A percentile compares a stretch with the other conserved stretches of the same genome.
Conservation (phyloP, 2,888 invertebrate genomes). For the Spilosoma lubricipeda region DNA sequence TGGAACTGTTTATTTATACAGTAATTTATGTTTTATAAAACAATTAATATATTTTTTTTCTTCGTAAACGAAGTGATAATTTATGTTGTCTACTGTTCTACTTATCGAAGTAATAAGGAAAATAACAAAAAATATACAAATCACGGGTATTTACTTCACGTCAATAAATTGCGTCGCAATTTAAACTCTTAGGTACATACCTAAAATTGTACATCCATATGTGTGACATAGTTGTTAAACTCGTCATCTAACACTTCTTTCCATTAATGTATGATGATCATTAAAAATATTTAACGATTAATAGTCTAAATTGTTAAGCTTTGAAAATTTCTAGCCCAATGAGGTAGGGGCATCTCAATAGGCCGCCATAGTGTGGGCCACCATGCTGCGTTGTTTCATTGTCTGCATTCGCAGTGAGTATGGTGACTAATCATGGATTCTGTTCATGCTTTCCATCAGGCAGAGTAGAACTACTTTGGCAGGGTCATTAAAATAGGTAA, state of each 20-base stretch:
- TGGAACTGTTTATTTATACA: background rate
- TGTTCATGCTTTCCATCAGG: no score
- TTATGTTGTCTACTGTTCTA: background rate
- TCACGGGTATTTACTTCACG: background rate
- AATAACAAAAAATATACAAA: background rate
- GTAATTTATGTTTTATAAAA: background rate
- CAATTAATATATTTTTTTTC: background rate
- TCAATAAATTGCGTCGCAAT: background rate
- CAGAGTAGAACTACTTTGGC: no score
- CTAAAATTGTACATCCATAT: background rate
- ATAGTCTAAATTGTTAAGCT: background rate
- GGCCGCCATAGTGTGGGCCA: no score
- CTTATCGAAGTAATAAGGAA: background rate
- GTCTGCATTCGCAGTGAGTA: no score
- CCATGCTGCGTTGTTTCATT: no score
- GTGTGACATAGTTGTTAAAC: no score
- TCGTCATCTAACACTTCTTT: background rate
- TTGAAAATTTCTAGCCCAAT: background rate
- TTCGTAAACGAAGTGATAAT: background rate
- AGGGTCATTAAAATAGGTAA: no score
- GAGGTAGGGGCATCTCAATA: no score
- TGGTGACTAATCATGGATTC: no score
- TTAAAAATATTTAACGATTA: background rate
- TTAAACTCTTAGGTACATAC: background rate
- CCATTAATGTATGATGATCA: background rate